These are phyloP conservation scores for Tenebrio molitor DNA, from an alignment of 1,140 invertebrate species.

Conservation along the genomic window DNA sequence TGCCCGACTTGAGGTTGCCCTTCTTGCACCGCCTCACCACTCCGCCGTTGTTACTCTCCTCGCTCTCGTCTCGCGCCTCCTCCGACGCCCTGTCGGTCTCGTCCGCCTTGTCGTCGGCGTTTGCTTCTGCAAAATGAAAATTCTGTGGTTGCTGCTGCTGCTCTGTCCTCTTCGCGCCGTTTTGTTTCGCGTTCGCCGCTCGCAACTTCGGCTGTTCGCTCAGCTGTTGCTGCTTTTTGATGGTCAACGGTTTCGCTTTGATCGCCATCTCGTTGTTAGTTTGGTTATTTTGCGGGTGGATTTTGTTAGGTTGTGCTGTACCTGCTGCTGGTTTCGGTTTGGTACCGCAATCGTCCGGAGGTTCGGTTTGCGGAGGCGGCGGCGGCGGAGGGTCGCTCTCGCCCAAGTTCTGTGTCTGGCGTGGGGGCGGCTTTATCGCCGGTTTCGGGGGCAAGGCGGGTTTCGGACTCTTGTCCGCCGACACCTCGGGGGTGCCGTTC, in stretches of 20 bases:
- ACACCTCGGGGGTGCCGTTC: slow-evolving; percentile 69
- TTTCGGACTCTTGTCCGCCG: slow-evolving; percentile 71
- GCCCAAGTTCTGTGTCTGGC: slow-evolving; percentile 67
- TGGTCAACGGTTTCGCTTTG: slow-evolving; percentile 82
- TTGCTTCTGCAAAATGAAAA: slow-evolving; percentile 84
- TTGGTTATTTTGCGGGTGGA: slow-evolving; percentile 63
- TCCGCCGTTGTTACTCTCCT: slow-evolving; percentile 64
- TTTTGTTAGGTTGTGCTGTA: slow-evolving; percentile 27
- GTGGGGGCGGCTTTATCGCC: slow-evolving; percentile 69
- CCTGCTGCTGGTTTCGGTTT: slow-evolving; percentile 49
- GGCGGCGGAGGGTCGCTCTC: slow-evolving; percentile 61
- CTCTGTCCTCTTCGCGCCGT: neutral
- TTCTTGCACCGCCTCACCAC: slow-evolving; percentile 78
- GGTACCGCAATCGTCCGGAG: slow-evolving; percentile 64
- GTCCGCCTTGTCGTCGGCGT: slow-evolving; percentile 59
- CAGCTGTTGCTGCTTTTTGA: slow-evolving; percentile 82
- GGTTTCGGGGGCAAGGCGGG: slow-evolving; percentile 84
- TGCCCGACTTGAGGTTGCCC: slow-evolving; percentile 81
- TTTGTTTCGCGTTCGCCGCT: slow-evolving; percentile 75
- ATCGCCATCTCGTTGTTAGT: slow-evolving; percentile 76
- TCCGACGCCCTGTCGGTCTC: slow-evolving; percentile 68
- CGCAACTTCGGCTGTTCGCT: slow-evolving; percentile 83
- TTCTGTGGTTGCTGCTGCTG: slow-evolving; percentile 69
- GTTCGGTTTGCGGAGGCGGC: slow-evolving; percentile 63
- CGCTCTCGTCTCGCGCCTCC: slow-evolving; percentile 64